phyloP scores from a whole-genome alignment of 2,113 vertebrate species.

The Apteryx owenii region DNA sequence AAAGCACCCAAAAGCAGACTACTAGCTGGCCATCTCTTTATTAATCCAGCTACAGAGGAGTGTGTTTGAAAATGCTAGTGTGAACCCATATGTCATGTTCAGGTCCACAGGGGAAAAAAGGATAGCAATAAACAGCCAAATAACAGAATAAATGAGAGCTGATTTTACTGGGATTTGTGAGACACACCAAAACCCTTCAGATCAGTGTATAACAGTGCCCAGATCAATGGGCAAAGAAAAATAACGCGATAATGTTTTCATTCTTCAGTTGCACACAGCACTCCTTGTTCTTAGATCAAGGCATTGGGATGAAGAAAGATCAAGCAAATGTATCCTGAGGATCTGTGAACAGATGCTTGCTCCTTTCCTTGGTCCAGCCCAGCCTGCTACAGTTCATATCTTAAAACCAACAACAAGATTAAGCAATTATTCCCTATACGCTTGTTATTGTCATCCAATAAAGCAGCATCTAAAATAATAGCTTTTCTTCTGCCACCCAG shows the following conservation, averaged over 20 bases:
- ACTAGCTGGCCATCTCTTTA: slow-evolving; percentile 44
- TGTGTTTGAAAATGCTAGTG: not conserved
- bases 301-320: slow-evolving; percentile 13
- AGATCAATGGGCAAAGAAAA: slow-evolving; percentile 46
- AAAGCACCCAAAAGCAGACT: slow-evolving; percentile 39
- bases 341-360: slow-evolving; percentile 38
- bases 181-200: not conserved
- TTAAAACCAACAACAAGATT: slow-evolving; percentile 31
- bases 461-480: slow-evolving; percentile 20
- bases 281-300: slow-evolving; percentile 7
- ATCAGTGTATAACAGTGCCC: not conserved
- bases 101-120: not conserved
- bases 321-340: not conserved
- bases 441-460: slow-evolving; percentile 23
- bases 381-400: slow-evolving; percentile 8
- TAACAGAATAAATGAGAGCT: not conserved
- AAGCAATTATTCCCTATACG: not conserved
- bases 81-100: not conserved
- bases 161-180: not conserved
- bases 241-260: not conserved
- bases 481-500: not conserved
- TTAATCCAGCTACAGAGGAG: slow-evolving; percentile 37
- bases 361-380: slow-evolving; percentile 25
- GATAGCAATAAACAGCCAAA: slow-evolving; percentile 1
- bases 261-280: slow-evolving; percentile 24